A percentile compares a stretch with the other conserved stretches of the same genome.
These are phyloP conservation scores for Pandion haliaetus DNA, from an alignment of 2,113 vertebrate species.

Conservation along the genomic window DNA sequence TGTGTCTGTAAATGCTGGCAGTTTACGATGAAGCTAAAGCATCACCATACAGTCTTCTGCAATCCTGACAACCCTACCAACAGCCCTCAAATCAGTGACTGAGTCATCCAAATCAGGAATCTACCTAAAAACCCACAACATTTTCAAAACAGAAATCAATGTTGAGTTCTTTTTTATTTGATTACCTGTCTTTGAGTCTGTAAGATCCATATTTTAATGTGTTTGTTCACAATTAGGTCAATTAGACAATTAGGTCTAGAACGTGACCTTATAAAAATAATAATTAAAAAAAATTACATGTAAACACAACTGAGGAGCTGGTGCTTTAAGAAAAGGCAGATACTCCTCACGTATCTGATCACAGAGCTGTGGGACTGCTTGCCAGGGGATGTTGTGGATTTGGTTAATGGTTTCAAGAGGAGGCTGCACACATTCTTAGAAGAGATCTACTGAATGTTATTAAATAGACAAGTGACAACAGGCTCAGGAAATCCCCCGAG, in stretches of 20 bases:
- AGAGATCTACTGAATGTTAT: background rate
- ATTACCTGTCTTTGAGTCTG: background rate
- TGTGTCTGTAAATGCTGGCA: background rate
- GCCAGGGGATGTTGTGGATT: background rate
- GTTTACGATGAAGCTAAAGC: background rate
- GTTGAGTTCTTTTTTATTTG: background rate
- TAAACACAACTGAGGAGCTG: background rate
- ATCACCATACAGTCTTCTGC: background rate
- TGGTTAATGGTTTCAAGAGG: background rate
- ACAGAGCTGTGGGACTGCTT: background rate
- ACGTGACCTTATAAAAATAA: background rate
- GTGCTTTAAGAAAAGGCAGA: background rate
- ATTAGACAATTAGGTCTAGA: background rate
- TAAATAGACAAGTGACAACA: background rate
- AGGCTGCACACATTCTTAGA: background rate
- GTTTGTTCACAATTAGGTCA: background rate
- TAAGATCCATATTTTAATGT: background rate
- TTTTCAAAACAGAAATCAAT: background rate
- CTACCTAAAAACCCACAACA: accelerated
- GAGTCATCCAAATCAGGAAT: background rate
- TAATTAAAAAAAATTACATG: background rate
- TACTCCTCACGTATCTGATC: background rate
- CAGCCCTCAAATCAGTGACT: background rate
- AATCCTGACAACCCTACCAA: background rate
- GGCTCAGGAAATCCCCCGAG: background rate